Conservation (phyloP, 64 coral and sea anemone species). For the Montipora capricornis region DNA sequence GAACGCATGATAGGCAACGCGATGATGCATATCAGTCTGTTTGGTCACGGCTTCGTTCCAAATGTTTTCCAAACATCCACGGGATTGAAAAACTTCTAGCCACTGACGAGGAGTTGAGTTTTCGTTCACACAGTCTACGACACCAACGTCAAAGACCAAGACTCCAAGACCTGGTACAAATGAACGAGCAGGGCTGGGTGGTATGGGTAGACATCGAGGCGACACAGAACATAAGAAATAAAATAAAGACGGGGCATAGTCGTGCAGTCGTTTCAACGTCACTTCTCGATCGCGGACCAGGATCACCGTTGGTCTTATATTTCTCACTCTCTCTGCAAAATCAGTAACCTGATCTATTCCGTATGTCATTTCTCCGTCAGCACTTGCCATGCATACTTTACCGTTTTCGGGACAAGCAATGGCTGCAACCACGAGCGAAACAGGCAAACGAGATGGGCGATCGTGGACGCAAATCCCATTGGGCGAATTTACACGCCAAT, state of each 20-base stretch:
- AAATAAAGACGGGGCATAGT: neutral
- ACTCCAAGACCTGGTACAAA: neutral
- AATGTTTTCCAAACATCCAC: neutral
- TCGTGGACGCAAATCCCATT: neutral
- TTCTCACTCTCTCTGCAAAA: neutral
- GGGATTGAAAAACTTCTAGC: neutral
- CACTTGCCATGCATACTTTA: neutral
- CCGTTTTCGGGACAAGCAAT: neutral
- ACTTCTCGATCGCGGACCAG: neutral
- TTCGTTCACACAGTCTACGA: rapidly evolving
- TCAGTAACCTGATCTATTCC: neutral
- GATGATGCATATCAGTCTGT: neutral
- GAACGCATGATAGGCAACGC: neutral
- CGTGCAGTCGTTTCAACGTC: neutral
- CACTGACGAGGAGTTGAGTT: neutral
- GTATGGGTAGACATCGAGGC: neutral
- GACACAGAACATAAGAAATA: neutral
- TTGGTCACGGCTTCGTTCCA: neutral
- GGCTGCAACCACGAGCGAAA: neutral
- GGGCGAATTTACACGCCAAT: neutral
- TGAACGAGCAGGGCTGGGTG: no score
- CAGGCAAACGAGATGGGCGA: neutral
- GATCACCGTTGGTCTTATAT: neutral
- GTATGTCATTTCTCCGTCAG: neutral
- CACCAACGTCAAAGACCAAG: neutral